Evolutionary conservation across 2,113 vertebrate species (phyloP), one percentile per base, ranked within the genome.

Genomic region (Laticauda laticaudata): DNA sequence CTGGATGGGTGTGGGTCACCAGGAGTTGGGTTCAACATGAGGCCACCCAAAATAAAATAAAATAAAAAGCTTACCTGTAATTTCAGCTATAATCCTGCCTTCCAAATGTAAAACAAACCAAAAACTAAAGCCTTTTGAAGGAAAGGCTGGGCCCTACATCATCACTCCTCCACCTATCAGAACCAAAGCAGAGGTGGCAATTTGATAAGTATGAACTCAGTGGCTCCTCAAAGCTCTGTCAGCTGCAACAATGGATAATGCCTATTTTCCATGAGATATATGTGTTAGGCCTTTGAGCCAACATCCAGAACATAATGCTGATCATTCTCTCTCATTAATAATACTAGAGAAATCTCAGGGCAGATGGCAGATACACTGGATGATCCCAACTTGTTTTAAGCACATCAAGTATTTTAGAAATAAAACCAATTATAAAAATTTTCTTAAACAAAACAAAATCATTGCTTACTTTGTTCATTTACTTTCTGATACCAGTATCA

Each of bases 161-260:
- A 26, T 43, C 18, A 51, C 14, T 45, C 29, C 3, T 94, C 91
- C 87, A 91, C 91, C 51, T 59, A 92, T 61, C 94, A 91, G 64
- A 88, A 95, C 92, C 94, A 93, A 86, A 92, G 88, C 88, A 54
- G 92, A 95, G 26, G 92, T 94, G 93, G 95, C 0, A 0, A n/a
- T 55, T 53, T 89, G 95, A 96, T 92, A 95, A 94, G 91, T 91
- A 95, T 91, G 92, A 93, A 94, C 94, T 69, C 94, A 90, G 93
- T 94, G 48, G 56, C 92, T 81, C 26, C 86, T 90, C 45, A 0
- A 0, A 86, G n/a, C 56, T 56, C 91, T 45, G 9, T 53, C n/a
- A 94, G 59, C 90, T 86, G 92, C 86, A 92, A 93, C 92, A 56
- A 39, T 95, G 94, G 91, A 94, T 61, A 95, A 94, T 87, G 87